A percentile compares a stretch with the other conserved stretches of the same genome.
phyloP scores from a whole-genome alignment of 2,797 vertebrate species.

The Hoplostethus atlanticus region DNA sequence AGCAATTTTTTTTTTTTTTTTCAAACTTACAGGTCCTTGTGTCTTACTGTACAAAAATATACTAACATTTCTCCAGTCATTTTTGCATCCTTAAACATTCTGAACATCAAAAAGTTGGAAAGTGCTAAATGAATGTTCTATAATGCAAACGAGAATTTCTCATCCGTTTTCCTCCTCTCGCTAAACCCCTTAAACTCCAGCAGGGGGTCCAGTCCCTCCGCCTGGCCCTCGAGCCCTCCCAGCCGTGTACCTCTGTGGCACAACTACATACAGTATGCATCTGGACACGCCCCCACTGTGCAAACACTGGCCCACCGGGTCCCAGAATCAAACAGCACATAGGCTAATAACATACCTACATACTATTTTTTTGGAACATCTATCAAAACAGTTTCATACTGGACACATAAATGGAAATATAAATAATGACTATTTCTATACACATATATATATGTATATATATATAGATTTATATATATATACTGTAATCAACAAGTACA shows the following conservation, averaged over 20 bases:
- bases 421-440: constrained; percentile 84
- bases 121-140: constrained; percentile 84
- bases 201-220: constrained; percentile 60
- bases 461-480: constrained; percentile 17
- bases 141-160: constrained; percentile 63
- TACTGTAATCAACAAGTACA: constrained; percentile 63
- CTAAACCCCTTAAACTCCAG: constrained; percentile 60
- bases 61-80: constrained; percentile 86
- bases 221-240: constrained; percentile 60
- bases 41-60: constrained; percentile 89
- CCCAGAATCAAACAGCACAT: constrained; percentile 73
- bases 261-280: constrained; percentile 55
- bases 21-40: constrained; percentile 78
- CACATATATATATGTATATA: constrained; percentile 38
- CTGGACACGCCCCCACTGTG: constrained; percentile 61
- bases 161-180: constrained; percentile 37
- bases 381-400: constrained; percentile 75
- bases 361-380: constrained; percentile 71
- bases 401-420: constrained; percentile 80
- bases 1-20: constrained; percentile 43
- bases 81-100: constrained; percentile 87
- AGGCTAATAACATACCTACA: constrained; percentile 66
- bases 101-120: constrained; percentile 85
- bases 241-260: constrained; percentile 67
- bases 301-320: constrained; percentile 82